phyloP scores from a whole-genome alignment of 2,797 vertebrate species.

The Pelobates cultripes region DNA sequence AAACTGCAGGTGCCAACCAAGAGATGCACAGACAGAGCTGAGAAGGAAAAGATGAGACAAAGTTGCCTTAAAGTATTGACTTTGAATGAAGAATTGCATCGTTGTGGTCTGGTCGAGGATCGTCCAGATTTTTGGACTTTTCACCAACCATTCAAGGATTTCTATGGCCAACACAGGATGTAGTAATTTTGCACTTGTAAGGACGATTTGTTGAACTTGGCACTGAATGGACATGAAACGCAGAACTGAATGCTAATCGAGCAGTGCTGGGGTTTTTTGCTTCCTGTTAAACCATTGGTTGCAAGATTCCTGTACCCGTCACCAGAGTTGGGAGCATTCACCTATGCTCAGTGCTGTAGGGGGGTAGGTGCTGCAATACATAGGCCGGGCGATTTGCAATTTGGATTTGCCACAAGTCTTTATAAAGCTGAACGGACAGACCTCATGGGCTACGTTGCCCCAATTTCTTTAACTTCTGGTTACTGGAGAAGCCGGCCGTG shows the following conservation, averaged over 20 bases:
- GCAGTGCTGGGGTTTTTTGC: not conserved
- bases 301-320: too few species aligned
- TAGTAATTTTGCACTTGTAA: slow-evolving; percentile 40
- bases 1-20: slow-evolving; percentile 2
- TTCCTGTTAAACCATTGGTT: too few species aligned
- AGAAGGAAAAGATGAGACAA: not conserved
- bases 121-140: not conserved
- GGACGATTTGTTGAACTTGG: slow-evolving; percentile 18
- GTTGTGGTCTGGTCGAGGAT: not conserved
- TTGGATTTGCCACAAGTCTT: slow-evolving; percentile 14
- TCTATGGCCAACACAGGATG: slow-evolving; percentile 4
- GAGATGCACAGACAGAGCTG: not conserved
- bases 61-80: not conserved
- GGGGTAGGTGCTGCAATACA: not conserved
- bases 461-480: not conserved
- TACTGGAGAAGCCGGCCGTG: not conserved
- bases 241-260: not conserved
- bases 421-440: slow-evolving; percentile 7
- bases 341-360: not conserved
- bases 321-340: not conserved
- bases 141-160: not conserved
- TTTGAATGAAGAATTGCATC: not conserved
- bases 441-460: not conserved
- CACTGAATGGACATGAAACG: slow-evolving; percentile 16
- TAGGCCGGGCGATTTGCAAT: not conserved